Conservation (phyloP, 2,113 vertebrate genomes). For the Camarhynchus parvulus region DNA sequence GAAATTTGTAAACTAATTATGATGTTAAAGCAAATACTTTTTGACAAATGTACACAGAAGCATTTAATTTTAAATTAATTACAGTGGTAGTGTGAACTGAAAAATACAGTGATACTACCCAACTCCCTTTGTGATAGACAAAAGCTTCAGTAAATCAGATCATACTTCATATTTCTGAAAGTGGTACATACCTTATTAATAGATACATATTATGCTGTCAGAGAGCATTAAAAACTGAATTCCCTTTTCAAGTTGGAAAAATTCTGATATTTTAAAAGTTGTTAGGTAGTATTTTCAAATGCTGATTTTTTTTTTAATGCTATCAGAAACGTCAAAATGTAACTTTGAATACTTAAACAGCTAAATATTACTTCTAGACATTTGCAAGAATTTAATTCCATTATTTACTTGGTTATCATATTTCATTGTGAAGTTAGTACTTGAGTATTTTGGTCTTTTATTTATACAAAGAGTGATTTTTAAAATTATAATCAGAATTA, state of each 20-base stretch:
- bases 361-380: neutral
- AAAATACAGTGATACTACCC: neutral
- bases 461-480: neutral
- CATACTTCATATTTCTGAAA: neutral
- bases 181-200: neutral
- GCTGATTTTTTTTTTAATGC: neutral
- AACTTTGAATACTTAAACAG: neutral
- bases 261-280: neutral
- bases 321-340: neutral
- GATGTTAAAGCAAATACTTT: neutral
- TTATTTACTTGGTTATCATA: neutral
- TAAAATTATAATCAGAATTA: neutral
- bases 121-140: fast-evolving
- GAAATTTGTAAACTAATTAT: neutral
- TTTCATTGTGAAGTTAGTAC: neutral
- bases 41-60: neutral
- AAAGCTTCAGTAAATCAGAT: neutral
- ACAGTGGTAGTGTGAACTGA: neutral
- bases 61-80: neutral
- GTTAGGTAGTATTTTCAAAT: neutral
- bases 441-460: neutral
- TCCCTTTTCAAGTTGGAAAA: neutral
- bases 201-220: neutral
- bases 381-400: neutral
- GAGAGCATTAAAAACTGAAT: neutral